Conservation (phyloP, 2,888 invertebrate species). For the Bhutanitis thaidina region DNA sequence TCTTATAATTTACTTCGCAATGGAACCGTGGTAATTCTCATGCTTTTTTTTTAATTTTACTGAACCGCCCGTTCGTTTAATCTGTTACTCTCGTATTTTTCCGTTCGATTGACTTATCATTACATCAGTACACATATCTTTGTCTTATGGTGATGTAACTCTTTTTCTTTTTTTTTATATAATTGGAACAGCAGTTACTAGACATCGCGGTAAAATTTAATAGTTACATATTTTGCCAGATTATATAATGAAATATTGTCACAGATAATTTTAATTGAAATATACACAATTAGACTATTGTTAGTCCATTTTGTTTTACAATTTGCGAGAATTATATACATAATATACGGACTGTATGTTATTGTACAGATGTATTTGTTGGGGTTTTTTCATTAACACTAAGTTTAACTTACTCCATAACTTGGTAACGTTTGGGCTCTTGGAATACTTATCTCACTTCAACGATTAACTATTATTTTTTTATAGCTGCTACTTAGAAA, state of each 20-base stretch:
- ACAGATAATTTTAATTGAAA: conserved; percentile 14
- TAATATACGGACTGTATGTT: no score
- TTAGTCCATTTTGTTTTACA: conserved; percentile 1
- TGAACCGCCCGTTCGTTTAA: background rate
- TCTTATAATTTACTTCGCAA: no score
- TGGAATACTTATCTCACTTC: background rate
- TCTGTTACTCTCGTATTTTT: background rate
- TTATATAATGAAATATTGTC: conserved; percentile 1
- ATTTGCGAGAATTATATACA: conserved; percentile 6
- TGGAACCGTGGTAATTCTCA: no score
- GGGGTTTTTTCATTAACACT: background rate
- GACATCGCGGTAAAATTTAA: background rate
- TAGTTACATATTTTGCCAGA: background rate
- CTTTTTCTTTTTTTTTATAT: background rate
- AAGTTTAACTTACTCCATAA: conserved; percentile 40
- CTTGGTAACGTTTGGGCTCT: conserved; percentile 30
- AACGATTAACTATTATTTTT: background rate
- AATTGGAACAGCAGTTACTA: no score
- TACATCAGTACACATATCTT: conserved; percentile 8
- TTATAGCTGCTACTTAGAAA: background rate
- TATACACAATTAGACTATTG: conserved; percentile 6
- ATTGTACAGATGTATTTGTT: background rate
- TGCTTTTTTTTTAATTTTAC: no score
- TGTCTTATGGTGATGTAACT: background rate
- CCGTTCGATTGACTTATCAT: background rate